Percentiles rank a stretch among this genome's conserved stretches.
These are phyloP conservation scores for Atta colombica DNA, from an alignment of 1,140 invertebrate genomes.

Conservation along the genomic window DNA sequence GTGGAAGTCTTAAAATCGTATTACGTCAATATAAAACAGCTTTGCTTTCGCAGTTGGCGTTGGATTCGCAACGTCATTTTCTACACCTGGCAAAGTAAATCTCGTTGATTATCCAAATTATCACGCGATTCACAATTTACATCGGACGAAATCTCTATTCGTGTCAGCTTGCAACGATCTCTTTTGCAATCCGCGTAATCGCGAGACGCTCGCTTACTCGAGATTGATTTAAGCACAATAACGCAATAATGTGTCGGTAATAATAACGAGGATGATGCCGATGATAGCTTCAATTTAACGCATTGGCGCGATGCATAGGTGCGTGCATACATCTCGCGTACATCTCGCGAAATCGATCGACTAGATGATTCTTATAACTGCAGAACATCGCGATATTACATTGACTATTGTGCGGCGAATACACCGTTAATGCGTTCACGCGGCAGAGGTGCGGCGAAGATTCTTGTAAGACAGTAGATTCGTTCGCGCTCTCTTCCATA, in stretches of 20 bases:
- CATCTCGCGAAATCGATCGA: constrained; percentile 53
- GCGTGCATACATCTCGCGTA: constrained; percentile 28
- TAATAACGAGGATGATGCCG: constrained; percentile 36
- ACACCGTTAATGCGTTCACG: constrained; percentile 32
- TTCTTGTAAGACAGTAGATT: not conserved
- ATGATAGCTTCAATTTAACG: constrained; percentile 40
- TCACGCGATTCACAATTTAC: not conserved
- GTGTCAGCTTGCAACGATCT: not conserved
- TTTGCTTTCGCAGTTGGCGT: not conserved
- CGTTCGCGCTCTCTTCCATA: not conserved
- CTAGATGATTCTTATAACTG: constrained; percentile 41
- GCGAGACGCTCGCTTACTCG: not conserved
- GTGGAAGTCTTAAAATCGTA: not conserved
- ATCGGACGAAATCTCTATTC: not conserved
- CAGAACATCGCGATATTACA: constrained; percentile 21
- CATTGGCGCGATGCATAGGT: constrained; percentile 23
- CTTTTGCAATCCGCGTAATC: not conserved
- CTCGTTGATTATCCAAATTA: not conserved
- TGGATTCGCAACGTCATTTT: not conserved
- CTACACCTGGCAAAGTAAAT: constrained; percentile 10
- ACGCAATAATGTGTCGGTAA: constrained; percentile 47
- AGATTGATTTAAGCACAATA: constrained; percentile 32
- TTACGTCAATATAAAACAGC: not conserved
- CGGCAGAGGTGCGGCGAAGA: not conserved
- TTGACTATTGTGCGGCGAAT: constrained; percentile 37